Evolutionary conservation across 1,140 invertebrate species (phyloP), one percentile per base, ranked within the genome.

Genomic region (Cyclina sinensis): DNA sequence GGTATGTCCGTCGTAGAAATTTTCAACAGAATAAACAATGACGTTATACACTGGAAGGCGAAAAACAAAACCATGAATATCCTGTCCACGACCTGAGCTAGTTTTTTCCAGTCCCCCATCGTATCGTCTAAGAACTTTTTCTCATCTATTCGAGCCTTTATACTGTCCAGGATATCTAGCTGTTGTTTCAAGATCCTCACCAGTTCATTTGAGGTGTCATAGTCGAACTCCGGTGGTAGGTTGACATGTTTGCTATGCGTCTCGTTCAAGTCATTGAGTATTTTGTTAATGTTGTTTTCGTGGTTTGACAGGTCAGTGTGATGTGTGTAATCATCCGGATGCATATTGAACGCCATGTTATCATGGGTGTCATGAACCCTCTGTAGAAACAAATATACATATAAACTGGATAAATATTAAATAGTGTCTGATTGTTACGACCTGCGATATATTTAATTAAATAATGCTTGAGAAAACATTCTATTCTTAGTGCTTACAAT

Each of bases 81-180:
- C 12, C 93, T 57, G 65, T 93, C 93, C 74, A 93, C 70, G 3
- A 93, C 88, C 62, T 91, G 86, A n/a, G 90, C 93, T 54, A 93
- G 57, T 24, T 54, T 62, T 46, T 89, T 90, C 93, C 93, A 93
- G 74, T 93, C 93, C 27, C 89, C 89, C 30, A 85, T 51, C 11
- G 79, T 84, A 0, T 78, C 51, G 5, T 89, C 89, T 24, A 79
- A 39, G 18, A 62, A 37, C 14, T 83, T 68, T 73, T 92, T 90
- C n/a, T 89, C 83, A 0, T 83, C 73, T 7, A 91, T 76, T 27
- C 74, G 68, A 11, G 59, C 65, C n/a, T 92, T 85, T 30, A 90
- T 89, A 37, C 86, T 90, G 30, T 86, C 68, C 51, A 93, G 32
- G 12, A 80, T 35, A 0, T 86, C 65, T 12, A 92, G 62, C 65